Percentiles rank a stretch among this genome's conserved stretches.
Evolutionary conservation across 2,113 vertebrate species (phyloP).

Genomic region (Hiodon tergisus): DNA sequence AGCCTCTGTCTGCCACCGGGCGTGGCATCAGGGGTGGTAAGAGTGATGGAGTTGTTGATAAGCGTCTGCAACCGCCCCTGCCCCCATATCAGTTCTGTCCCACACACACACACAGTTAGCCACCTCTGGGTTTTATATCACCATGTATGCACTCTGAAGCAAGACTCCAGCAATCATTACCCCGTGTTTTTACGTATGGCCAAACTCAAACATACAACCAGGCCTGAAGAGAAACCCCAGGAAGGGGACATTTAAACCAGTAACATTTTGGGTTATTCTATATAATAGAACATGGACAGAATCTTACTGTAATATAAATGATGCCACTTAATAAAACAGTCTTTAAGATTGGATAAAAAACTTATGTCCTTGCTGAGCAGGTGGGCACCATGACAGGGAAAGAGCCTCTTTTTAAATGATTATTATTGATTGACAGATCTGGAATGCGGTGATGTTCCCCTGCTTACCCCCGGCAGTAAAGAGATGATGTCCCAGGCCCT

Average conservation of each 20-base stretch:
- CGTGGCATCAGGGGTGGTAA: constrained; percentile 20
- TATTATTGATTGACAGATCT: constrained; percentile 70
- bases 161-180: background rate
- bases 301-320: background rate
- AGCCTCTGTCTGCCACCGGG: constrained; percentile 41
- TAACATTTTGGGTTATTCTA: background rate
- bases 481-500: constrained; percentile 99
- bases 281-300: background rate
- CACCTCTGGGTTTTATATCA: constrained; percentile 9
- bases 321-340: background rate
- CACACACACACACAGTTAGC: constrained; percentile 21
- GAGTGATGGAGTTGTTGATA: constrained; percentile 11
- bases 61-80: constrained; percentile 13
- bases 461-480: constrained; percentile 95
- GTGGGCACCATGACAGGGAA: background rate
- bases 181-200: background rate
- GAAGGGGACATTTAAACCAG: background rate
- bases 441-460: constrained; percentile 92
- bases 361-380: background rate
- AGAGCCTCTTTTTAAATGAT: background rate
- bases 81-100: background rate
- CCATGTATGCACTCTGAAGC: background rate
- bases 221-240: background rate
- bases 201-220: constrained; percentile 13
- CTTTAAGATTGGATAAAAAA: background rate